Evolutionary conservation across 2,888 invertebrate genomes (phyloP), one percentile per base, ranked within the genome.

Genomic region (Apantesis nais): DNA sequence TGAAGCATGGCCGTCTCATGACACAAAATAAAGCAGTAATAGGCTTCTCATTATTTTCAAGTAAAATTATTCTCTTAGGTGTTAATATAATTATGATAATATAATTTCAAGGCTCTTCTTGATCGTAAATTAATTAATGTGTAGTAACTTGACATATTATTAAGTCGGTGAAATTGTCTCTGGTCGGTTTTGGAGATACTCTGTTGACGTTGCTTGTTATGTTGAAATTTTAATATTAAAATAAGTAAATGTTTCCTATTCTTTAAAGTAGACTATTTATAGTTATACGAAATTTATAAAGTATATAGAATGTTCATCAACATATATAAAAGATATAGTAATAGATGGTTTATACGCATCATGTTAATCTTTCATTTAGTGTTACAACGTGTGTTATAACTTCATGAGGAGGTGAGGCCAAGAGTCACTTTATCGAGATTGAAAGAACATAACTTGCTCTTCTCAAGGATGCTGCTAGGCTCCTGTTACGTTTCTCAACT

Each of bases 121-220:
- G 75, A 81, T 78, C 74, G 76, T 73, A 79, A 81, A 81, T 77
- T 83, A 72, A 80, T 84, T 79, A 83, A 74, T 68, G 60, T 25
- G 66, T 62, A 72, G 78, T 84, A 81, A 85, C 78, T 78, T 67
- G 68, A 69, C 77, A 74, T 72, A 81, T 82, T 73, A 65, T 82
- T 73, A 65, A 66, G 58, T 52, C 65, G 39, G 62, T 60, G 70
- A 73, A 76, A 63, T 75, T 68, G 69, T 77, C 60, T 67, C 31
- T 66, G 72, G 75, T 64, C 25, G 37, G 64, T 77, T 79, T 72
- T 52, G 52, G 74, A 74, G 71, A 62, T 70, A 67, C 25, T 58
- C 58, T 39, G 66, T 58, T 58, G 34, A 66, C 16, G 25, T 29
- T 29, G 4, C 25, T 25, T 34, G 29, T 61, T 31, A 29, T 31